Evolutionary conservation across 2,113 vertebrate genomes (phyloP).

Genomic region (Turnix velox): DNA sequence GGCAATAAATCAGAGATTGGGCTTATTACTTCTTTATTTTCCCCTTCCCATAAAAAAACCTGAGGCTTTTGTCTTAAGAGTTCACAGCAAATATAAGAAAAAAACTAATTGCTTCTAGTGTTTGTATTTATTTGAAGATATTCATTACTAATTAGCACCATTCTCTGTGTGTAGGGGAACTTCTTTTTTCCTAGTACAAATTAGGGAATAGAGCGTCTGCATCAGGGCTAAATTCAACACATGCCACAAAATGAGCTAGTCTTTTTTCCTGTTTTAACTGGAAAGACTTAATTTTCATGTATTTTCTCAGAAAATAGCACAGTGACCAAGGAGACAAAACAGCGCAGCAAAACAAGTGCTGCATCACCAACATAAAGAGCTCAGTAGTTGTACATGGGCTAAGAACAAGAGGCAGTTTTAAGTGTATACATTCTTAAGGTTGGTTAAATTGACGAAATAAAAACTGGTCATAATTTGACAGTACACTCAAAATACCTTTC

Average conservation of each 20-base stretch:
- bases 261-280: not conserved
- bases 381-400: not conserved
- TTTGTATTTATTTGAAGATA: not conserved
- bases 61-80: not conserved
- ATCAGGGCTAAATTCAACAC: not conserved
- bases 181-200: not conserved
- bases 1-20: not conserved
- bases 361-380: not conserved
- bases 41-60: not conserved
- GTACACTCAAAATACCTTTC: not conserved
- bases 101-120: not conserved
- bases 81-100: not conserved
- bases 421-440: rapidly evolving
- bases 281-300: not conserved
- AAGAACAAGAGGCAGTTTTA: not conserved
- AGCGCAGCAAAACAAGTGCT: not conserved
- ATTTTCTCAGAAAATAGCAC: not conserved
- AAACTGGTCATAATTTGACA: not conserved
- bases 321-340: not conserved
- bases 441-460: not conserved
- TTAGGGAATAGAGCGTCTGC: not conserved
- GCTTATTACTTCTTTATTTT: not conserved
- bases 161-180: not conserved
- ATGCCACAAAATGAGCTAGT: not conserved
- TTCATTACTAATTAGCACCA: not conserved